These are phyloP conservation scores for Takifugu rubripes DNA, from an alignment of 2,797 vertebrate genomes.

Conservation along the genomic window DNA sequence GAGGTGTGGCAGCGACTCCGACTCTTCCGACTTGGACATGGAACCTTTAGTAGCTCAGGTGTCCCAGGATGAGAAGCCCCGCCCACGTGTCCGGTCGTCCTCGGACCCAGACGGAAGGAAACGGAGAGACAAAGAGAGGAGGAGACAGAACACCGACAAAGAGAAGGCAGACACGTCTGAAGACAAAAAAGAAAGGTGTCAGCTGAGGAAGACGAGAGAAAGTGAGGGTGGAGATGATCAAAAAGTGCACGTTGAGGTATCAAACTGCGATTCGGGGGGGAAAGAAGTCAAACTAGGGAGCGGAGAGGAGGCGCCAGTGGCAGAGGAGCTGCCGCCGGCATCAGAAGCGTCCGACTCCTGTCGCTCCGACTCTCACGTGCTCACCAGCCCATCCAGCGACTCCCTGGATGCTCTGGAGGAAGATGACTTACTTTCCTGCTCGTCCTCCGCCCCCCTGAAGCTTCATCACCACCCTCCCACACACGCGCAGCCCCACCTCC, in stretches of 20 bases:
- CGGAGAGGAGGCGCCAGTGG: slow-evolving; percentile 30
- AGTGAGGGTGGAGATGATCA: slow-evolving; percentile 12
- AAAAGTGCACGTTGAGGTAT: slow-evolving; percentile 12
- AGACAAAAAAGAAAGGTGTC: slow-evolving; percentile 35
- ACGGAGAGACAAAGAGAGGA: slow-evolving; percentile 35
- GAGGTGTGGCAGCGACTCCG: slow-evolving; percentile 88
- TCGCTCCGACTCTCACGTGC: slow-evolving; percentile 75
- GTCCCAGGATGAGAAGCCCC: slow-evolving; percentile 33
- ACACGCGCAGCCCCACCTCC: slow-evolving; percentile 43
- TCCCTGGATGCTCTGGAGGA: slow-evolving; percentile 90
- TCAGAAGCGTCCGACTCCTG: slow-evolving; percentile 90
- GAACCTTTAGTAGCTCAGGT: slow-evolving; percentile 60
- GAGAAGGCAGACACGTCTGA: slow-evolving; percentile 22
- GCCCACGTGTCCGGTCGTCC: slow-evolving; percentile 41
- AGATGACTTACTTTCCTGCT: slow-evolving; percentile 83
- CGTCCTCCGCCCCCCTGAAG: slow-evolving; percentile 70
- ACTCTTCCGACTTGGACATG: slow-evolving; percentile 82
- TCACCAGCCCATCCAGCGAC: slow-evolving; percentile 87
- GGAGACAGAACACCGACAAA: slow-evolving; percentile 37
- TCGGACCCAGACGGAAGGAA: slow-evolving; percentile 44
- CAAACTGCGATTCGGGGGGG: not conserved
- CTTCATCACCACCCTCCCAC: slow-evolving; percentile 36
- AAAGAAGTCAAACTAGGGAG: slow-evolving; percentile 6
- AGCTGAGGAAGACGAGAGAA: slow-evolving; percentile 8
- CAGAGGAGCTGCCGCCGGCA: slow-evolving; percentile 57